Evolutionary conservation across 2,888 invertebrate genomes (phyloP), one percentile per base, ranked within the genome.

Genomic region (Polydrusus cervinus): DNA sequence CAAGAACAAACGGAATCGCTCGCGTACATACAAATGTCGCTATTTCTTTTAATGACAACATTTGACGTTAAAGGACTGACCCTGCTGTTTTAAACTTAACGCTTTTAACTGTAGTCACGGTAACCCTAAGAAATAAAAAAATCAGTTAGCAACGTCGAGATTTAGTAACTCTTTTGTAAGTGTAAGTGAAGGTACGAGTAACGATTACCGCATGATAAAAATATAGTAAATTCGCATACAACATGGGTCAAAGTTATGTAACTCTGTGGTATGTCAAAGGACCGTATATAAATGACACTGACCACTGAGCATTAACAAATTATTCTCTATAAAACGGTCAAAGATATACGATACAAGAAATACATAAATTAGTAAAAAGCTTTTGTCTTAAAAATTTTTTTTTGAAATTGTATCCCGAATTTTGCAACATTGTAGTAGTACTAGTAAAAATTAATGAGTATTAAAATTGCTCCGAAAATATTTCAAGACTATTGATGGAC

Each of bases 31-130:
- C 71, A 71, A 65, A 70, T 75, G 70, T 8, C 66, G 60, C n/a
- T 13, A 43, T 66, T 74, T 74, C 70, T 74, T 60, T 60, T 64
- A 64, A 70, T 71, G 74, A 61, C 65, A 51, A 70, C 61, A 40
- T 68, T 53, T 55, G 18, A 25, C 51, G 38, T 72, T 57, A 25
- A 65, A 65, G 60, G 53, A 70, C 65, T 70, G 74, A 69, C 65
- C n/a, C 18, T 74, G 64, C 40, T 40, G 57, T 38, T 74, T 70
- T 69, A 60, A 40, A n/a, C 43, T 43, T 1, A 43, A 40, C 5
- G 40, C 40, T 40, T 43, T 5, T 2, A 43, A 1, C n/a, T 43
- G 13, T 43, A 43, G 10, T 34, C 1, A 13, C 1, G 13, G 3
- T 13, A 1, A 13, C 7, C 43, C 6, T n/a, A 13, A n/a, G 43